These are phyloP conservation scores for Zosterops japonicus DNA, from an alignment of 2,113 vertebrate genomes.

Conservation along the genomic window DNA sequence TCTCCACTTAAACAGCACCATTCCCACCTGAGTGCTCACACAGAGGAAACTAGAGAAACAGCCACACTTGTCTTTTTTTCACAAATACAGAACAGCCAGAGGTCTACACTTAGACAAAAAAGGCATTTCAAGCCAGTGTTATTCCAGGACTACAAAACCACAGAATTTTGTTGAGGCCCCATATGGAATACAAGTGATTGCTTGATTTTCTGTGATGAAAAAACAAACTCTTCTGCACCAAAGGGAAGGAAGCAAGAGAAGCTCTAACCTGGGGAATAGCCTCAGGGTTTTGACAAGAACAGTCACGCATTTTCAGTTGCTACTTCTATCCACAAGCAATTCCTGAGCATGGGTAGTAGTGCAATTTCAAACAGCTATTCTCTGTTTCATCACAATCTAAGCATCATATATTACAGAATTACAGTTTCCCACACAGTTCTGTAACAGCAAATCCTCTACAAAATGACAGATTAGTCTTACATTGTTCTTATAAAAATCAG, in stretches of 20 bases:
- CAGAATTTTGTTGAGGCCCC: not conserved
- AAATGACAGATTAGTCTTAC: not conserved
- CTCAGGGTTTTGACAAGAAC: not conserved
- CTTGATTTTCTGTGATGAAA: not conserved
- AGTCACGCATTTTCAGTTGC: not conserved
- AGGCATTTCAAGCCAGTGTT: not conserved
- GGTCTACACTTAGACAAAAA: not conserved
- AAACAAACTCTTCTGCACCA: not conserved
- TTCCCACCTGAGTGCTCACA: not conserved
- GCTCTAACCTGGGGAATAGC: not conserved
- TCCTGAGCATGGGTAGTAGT: not conserved
- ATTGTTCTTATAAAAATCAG: not conserved
- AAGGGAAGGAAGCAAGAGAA: not conserved
- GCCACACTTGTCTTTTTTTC: not conserved
- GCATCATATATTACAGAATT: not conserved
- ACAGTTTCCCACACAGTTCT: not conserved
- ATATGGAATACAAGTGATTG: not conserved
- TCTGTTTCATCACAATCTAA: not conserved
- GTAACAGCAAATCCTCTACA: not conserved
- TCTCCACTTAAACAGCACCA: not conserved
- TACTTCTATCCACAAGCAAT: not conserved
- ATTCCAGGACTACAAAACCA: not conserved
- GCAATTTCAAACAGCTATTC: not conserved
- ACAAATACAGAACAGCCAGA: not conserved
- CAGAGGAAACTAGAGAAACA: not conserved